Evolutionary conservation across 2,888 invertebrate species (phyloP).

Genomic region (Azorinus chamasolen): DNA sequence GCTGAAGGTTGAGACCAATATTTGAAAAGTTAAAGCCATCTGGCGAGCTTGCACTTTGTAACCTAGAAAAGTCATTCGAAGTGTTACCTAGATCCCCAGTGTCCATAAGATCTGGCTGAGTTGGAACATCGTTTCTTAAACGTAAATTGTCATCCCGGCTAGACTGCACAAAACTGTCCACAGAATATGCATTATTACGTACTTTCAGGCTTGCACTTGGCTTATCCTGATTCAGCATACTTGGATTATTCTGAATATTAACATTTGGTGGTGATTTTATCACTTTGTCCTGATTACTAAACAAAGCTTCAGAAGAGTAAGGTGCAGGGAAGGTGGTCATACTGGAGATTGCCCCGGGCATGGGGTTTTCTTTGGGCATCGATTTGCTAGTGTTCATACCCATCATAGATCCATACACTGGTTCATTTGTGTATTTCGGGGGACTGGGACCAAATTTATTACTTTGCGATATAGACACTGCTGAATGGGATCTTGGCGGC

Average conservation of each 20-base stretch:
- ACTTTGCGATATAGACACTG: constrained; percentile 32
- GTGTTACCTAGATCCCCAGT: constrained; percentile 45
- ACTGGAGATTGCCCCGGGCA: constrained; percentile 22
- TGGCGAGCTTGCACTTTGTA: constrained; percentile 65
- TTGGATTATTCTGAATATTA: constrained; percentile 50
- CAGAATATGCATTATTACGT: constrained; percentile 74
- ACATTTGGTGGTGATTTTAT: constrained; percentile 67
- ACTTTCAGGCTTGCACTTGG: constrained; percentile 49
- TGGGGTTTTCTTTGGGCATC: constrained; percentile 37
- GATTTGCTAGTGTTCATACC: constrained; percentile 32
- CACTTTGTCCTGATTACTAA: constrained; percentile 56
- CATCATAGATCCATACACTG: constrained; percentile 34
- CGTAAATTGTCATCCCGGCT: constrained; percentile 61
- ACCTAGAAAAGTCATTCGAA: constrained; percentile 62
- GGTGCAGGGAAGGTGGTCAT: constrained; percentile 55
- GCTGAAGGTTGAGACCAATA: constrained; percentile 77
- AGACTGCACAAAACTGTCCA: constrained; percentile 80
- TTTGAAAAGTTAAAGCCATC: constrained; percentile 79
- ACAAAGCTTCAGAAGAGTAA: constrained; percentile 72
- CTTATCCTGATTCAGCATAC: constrained; percentile 49
- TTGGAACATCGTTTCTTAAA: constrained; percentile 36
- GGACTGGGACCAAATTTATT: constrained; percentile 29
- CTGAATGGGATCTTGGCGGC: constrained; percentile 16
- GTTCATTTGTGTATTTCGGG: constrained; percentile 34
- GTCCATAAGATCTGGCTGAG: constrained; percentile 48